Conservation (phyloP, 2,797 vertebrate genomes). For the Diceros bicornis region DNA sequence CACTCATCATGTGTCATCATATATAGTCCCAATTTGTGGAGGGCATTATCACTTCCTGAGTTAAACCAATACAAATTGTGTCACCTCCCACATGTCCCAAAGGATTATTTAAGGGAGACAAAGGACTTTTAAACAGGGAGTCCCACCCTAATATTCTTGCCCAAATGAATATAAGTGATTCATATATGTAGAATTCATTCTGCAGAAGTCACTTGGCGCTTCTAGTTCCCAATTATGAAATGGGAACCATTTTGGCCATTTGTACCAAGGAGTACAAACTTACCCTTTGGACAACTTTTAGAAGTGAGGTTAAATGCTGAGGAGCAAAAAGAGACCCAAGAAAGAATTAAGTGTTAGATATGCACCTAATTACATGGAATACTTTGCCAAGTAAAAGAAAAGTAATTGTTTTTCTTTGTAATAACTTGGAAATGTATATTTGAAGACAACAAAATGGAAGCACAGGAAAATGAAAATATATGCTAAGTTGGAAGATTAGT, state of each 20-base stretch:
- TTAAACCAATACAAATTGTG: not conserved
- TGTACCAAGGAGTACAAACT: not conserved
- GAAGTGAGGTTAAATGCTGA: not conserved
- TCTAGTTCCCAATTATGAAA: not conserved
- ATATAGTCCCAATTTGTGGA: not conserved
- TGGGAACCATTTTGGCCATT: not conserved
- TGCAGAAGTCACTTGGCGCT: not conserved
- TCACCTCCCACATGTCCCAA: not conserved
- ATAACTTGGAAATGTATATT: constrained; percentile 14
- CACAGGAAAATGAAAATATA: not conserved
- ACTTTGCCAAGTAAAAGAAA: not conserved
- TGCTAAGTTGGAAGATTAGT: not conserved
- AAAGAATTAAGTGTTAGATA: not conserved
- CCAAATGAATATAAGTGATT: not conserved
- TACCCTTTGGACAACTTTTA: not conserved
- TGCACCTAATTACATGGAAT: not conserved
- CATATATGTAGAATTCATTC: not conserved
- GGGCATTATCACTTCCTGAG: not conserved
- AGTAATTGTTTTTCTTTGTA: not conserved
- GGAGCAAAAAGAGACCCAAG: not conserved
- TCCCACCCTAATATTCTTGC: not conserved
- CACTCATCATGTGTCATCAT: not conserved
- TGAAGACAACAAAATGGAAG: constrained; percentile 17
- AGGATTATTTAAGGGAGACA: not conserved
- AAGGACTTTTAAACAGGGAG: not conserved